Percentiles rank a stretch among this genome's conserved stretches.
These are phyloP conservation scores for Aspidiotus destructor DNA, from an alignment of 2,888 invertebrate genomes.

Conservation along the genomic window DNA sequence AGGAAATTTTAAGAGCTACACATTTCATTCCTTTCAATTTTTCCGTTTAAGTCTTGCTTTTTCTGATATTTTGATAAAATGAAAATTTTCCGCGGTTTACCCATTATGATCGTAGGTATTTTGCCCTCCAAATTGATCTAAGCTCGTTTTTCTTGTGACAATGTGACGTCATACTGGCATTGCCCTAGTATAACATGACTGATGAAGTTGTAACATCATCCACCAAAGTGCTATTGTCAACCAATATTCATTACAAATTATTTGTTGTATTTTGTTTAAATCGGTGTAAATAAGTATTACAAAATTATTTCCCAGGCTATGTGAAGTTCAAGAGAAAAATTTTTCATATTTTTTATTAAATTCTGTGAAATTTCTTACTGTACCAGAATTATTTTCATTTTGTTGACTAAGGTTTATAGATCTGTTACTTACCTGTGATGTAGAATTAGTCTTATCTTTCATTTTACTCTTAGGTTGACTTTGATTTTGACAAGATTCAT, in stretches of 20 bases:
- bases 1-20: too few species aligned
- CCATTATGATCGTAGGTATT: too few species aligned
- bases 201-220: neutral
- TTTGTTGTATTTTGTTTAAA: neutral
- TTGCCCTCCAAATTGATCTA: too few species aligned
- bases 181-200: neutral
- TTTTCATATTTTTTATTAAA: constrained; percentile 1
- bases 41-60: too few species aligned
- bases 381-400: too few species aligned
- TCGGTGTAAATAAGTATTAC: neutral
- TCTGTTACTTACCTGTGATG: neutral
- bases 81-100: too few species aligned
- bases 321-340: constrained; percentile 1
- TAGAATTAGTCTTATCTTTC: constrained; percentile 1
- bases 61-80: too few species aligned
- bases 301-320: neutral
- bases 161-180: neutral
- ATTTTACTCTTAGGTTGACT: constrained; percentile 1
- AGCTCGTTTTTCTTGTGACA: neutral
- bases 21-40: too few species aligned
- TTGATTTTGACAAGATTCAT: constrained; percentile 1
- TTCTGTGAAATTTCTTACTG: too few species aligned
- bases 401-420: neutral
- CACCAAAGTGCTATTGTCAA: constrained; percentile 2
- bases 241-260: constrained; percentile 1